These are phyloP conservation scores for Drosophila orosa DNA, from an alignment of 1,140 invertebrate genomes.

Conservation along the genomic window DNA sequence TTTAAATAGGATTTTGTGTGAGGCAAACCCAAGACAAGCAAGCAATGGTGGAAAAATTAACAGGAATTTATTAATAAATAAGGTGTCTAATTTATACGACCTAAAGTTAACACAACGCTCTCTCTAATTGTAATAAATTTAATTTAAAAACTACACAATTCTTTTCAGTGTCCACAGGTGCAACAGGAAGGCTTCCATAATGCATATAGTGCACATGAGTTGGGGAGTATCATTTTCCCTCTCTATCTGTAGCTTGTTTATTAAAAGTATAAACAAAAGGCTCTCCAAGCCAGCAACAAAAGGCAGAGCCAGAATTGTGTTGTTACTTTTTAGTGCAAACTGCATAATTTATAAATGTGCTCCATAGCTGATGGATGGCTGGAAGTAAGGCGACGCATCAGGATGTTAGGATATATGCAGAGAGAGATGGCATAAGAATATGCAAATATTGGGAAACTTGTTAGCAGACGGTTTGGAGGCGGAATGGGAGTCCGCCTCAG, in stretches of 20 bases:
- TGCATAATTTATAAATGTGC: slow-evolving; percentile 74
- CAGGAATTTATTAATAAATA: neutral
- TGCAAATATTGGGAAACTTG: slow-evolving; percentile 42
- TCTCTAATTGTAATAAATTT: neutral
- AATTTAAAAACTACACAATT: neutral
- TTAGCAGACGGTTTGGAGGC: slow-evolving; percentile 3
- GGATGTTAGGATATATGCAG: slow-evolving; percentile 13
- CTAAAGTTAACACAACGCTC: neutral
- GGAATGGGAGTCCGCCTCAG: neutral
- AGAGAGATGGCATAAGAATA: slow-evolving; percentile 6
- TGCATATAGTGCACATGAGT: slow-evolving; percentile 53
- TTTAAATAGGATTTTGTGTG: neutral
- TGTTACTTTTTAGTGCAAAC: slow-evolving; percentile 69
- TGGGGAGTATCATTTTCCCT: slow-evolving; percentile 6
- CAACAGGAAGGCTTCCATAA: slow-evolving; percentile 57
- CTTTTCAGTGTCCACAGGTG: slow-evolving; percentile 43
- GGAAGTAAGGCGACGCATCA: slow-evolving; percentile 50
- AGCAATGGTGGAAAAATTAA: neutral
- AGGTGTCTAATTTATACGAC: neutral
- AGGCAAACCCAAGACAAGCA: neutral
- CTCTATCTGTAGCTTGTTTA: slow-evolving; percentile 50
- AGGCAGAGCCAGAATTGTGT: slow-evolving; percentile 43
- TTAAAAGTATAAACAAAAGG: slow-evolving; percentile 69
- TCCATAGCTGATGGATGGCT: slow-evolving; percentile 58
- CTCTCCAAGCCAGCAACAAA: slow-evolving; percentile 46